Conservation (phyloP, 2,113 vertebrate genomes). For the Athene noctua region DNA sequence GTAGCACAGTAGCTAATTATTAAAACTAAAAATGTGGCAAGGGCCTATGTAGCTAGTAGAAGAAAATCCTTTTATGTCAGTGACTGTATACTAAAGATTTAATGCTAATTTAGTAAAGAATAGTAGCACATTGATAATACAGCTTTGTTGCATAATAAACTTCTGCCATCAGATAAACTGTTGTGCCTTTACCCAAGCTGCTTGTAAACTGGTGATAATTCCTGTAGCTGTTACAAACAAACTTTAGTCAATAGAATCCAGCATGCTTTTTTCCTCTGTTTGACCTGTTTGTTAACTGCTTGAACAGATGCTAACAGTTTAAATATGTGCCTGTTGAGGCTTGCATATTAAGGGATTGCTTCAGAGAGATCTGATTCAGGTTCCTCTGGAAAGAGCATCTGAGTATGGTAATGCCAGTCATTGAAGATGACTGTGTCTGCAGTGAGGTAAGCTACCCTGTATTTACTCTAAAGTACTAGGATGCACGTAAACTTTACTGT, state of each 20-base stretch:
- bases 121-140: not conserved
- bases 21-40: slow-evolving; percentile 54
- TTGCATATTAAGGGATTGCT: not conserved
- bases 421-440: not conserved
- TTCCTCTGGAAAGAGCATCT: slow-evolving; percentile 1
- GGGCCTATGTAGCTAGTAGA: slow-evolving; percentile 57
- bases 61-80: slow-evolving; percentile 87
- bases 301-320: not conserved
- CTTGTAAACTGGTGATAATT: not conserved
- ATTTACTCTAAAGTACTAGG: not conserved
- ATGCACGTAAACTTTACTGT: not conserved
- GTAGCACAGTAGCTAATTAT: slow-evolving; percentile 72
- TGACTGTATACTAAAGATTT: slow-evolving; percentile 29
- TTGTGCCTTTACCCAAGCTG: not conserved
- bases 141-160: not conserved
- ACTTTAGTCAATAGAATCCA: not conserved
- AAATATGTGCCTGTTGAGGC: not conserved
- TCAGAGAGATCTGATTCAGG: not conserved
- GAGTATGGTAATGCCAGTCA: not conserved
- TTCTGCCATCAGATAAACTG: not conserved
- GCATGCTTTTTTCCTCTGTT: not conserved
- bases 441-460: not conserved
- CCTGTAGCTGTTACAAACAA: not conserved
- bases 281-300: not conserved
- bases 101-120: slow-evolving; percentile 35